phyloP scores from a whole-genome alignment of 2,888 invertebrate genomes.

The Copidosoma aretas region DNA sequence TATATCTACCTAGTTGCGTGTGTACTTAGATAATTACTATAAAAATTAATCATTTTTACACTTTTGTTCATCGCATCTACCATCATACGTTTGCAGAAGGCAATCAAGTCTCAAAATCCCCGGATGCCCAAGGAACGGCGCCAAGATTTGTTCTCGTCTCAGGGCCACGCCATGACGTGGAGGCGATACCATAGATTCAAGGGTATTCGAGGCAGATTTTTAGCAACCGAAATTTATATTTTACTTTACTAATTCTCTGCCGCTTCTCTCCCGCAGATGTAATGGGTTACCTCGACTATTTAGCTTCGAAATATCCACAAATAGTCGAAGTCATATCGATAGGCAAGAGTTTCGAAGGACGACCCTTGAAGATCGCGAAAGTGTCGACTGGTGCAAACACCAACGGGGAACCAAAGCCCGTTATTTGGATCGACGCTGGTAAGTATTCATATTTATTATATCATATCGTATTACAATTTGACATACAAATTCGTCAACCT shows the following conservation, averaged over 20 bases:
- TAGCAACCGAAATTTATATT: background rate
- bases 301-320: conserved; percentile 71
- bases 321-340: conserved; percentile 74
- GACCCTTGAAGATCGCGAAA: conserved; percentile 75
- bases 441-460: too few relatives aligned
- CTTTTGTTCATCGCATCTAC: background rate
- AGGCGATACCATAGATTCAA: conserved; percentile 73
- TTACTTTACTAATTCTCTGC: background rate
- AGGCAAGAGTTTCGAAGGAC: conserved; percentile 76
- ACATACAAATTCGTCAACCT: too few relatives aligned
- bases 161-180: conserved; percentile 75
- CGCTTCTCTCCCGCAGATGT: conserved; percentile 66
- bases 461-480: too few relatives aligned
- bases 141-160: conserved; percentile 66
- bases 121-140: conserved; percentile 70
- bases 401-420: conserved; percentile 67
- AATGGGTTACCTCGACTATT: conserved; percentile 71
- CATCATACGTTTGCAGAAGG: conserved; percentile 64
- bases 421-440: conserved; percentile 84
- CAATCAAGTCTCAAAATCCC: conserved; percentile 73
- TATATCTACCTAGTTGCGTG: too few relatives aligned
- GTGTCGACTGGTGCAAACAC: conserved; percentile 64
- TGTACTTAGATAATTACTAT: too few relatives aligned
- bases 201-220: conserved; percentile 51
- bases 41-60: background rate